These are phyloP conservation scores for Coenonympha glycerion DNA, from an alignment of 2,888 invertebrate genomes.

Conservation along the genomic window DNA sequence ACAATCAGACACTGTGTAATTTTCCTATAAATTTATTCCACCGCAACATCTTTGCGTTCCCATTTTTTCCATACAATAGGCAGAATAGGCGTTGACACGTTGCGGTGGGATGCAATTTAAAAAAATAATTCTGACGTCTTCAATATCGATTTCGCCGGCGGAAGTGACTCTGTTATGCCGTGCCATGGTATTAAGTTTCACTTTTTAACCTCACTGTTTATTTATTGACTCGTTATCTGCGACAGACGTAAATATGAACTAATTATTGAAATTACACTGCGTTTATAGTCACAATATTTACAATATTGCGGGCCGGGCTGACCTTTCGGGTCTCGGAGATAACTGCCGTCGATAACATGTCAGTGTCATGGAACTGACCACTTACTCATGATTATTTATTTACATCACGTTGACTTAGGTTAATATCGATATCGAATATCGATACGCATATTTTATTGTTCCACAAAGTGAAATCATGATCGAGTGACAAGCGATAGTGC, in stretches of 20 bases:
- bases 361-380: slow-evolving; percentile 68
- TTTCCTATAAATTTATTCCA: slow-evolving; percentile 68
- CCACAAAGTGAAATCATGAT: slow-evolving; percentile 44
- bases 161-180: slow-evolving; percentile 57
- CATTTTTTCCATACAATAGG: slow-evolving; percentile 45
- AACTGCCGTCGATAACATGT: slow-evolving; percentile 48
- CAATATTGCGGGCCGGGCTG: slow-evolving; percentile 48
- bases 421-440: slow-evolving; percentile 20
- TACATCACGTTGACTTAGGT: slow-evolving; percentile 41
- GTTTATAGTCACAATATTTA: slow-evolving; percentile 63
- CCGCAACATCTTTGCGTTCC: slow-evolving; percentile 59
- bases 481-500: slow-evolving; percentile 42
- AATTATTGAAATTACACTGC: slow-evolving; percentile 71
- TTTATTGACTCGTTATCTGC: slow-evolving; percentile 62
- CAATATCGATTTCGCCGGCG: slow-evolving; percentile 43
- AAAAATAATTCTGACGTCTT: slow-evolving; percentile 53
- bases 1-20: slow-evolving; percentile 66
- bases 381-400: slow-evolving; percentile 47
- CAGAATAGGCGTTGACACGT: slow-evolving; percentile 70
- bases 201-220: slow-evolving; percentile 41
- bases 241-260: slow-evolving; percentile 66
- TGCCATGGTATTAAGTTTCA: slow-evolving; percentile 52
- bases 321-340: slow-evolving; percentile 53
- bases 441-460: slow-evolving; percentile 28
- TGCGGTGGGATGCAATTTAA: slow-evolving; percentile 60